Evolutionary conservation across 2,113 vertebrate species (phyloP).

Genomic region (Paradisaea rubra): DNA sequence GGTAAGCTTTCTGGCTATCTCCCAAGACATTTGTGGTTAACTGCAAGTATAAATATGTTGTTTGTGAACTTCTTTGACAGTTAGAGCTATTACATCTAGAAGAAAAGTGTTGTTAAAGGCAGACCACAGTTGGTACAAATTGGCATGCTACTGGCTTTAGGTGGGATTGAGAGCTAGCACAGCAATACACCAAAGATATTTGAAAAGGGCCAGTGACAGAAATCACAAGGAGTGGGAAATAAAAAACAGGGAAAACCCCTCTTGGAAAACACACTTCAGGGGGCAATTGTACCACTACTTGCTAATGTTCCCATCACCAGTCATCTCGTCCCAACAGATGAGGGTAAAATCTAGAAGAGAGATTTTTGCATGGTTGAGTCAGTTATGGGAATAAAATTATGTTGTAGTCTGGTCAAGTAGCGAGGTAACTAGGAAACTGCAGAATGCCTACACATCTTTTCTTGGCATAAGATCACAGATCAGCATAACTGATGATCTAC

Average conservation of each 20-base stretch:
- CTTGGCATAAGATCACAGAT: not conserved
- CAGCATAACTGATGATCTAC: not conserved
- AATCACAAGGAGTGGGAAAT: not conserved
- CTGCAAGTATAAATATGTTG: not conserved
- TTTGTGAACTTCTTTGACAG: not conserved
- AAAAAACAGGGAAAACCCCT: not conserved
- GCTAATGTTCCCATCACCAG: not conserved
- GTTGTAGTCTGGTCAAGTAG: not conserved
- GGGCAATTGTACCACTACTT: not conserved
- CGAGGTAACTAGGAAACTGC: not conserved
- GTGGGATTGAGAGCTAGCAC: not conserved
- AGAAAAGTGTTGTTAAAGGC: not conserved
- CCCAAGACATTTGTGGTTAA: not conserved
- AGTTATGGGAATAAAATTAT: not conserved
- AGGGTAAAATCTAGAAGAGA: not conserved
- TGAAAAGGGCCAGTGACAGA: not conserved
- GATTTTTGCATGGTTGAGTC: not conserved
- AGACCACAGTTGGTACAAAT: not conserved
- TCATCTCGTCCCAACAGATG: not conserved
- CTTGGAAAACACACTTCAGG: not conserved
- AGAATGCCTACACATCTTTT: not conserved
- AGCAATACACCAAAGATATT: not conserved
- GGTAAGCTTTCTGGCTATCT: not conserved
- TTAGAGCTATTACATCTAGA: not conserved
- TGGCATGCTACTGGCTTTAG: not conserved